Evolutionary conservation across 2,113 vertebrate species (phyloP).

Genomic region (Chaetops frenatus): DNA sequence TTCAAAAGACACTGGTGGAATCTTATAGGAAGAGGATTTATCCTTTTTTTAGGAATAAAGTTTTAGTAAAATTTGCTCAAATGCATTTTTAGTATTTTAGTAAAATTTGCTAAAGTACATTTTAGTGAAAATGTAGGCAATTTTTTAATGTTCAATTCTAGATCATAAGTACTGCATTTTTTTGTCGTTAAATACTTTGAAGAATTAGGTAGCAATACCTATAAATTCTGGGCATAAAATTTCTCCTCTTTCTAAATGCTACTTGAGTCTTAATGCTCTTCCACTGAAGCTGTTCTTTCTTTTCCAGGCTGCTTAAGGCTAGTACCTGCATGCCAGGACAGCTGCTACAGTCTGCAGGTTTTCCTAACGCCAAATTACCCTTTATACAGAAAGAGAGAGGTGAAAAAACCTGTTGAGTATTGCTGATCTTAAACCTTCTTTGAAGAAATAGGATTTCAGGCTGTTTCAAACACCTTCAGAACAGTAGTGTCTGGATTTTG

Average conservation of each 20-base stretch:
- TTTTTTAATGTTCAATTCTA: neutral
- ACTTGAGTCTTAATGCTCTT: neutral
- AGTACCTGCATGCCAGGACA: conserved; percentile 1
- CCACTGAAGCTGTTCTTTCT: neutral
- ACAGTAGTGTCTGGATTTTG: neutral
- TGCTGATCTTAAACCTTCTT: neutral
- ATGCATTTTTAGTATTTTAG: too few species aligned
- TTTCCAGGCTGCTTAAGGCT: conserved; percentile 5
- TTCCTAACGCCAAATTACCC: neutral
- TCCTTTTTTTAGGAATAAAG: neutral
- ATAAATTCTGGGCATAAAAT: neutral
- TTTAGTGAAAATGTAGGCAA: neutral
- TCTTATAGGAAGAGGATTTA: neutral
- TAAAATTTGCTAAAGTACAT: too few species aligned
- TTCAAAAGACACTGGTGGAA: neutral
- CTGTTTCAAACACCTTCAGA: neutral
- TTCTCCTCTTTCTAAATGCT: neutral
- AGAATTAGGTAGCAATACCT: neutral
- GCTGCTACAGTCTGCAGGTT: neutral
- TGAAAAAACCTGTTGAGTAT: conserved; percentile 5
- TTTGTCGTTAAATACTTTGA: neutral
- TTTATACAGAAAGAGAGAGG: neutral
- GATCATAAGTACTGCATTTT: neutral
- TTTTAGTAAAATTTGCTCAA: too few species aligned
- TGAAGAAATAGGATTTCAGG: neutral